phyloP scores from a whole-genome alignment of 2,888 invertebrate species.

The Calliopum simillimum region DNA sequence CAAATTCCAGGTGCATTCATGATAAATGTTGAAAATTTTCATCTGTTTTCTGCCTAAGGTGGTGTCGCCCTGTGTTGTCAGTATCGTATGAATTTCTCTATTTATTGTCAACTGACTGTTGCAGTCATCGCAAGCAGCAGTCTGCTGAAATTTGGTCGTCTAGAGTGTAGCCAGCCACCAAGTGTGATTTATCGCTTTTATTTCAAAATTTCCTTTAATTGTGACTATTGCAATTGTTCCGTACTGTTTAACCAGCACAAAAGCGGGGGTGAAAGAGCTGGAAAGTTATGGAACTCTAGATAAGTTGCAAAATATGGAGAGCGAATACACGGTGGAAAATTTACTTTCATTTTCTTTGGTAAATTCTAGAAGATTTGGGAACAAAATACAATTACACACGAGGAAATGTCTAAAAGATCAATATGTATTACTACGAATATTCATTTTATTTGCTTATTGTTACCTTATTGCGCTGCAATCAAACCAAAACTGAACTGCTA shows the following conservation, averaged over 20 bases:
- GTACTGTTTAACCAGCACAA: slow-evolving; percentile 28
- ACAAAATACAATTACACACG: too few species aligned
- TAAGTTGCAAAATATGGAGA: neutral
- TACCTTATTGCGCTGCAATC: too few species aligned
- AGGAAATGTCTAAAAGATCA: too few species aligned
- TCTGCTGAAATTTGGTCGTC: neutral
- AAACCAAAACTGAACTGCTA: too few species aligned
- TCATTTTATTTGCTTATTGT: too few species aligned
- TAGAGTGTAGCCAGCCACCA: slow-evolving; percentile 20
- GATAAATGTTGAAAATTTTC: neutral
- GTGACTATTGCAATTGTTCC: slow-evolving; percentile 19
- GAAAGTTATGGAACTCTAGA: neutral
- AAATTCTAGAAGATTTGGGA: too few species aligned
- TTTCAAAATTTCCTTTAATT: slow-evolving; percentile 26
- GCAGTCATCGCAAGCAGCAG: neutral
- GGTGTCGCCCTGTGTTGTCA: neutral
- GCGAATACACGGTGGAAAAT: neutral
- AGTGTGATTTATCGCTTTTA: slow-evolving; percentile 28
- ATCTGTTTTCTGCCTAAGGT: slow-evolving; percentile 7
- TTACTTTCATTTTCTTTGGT: too few species aligned
- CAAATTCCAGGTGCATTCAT: slow-evolving; percentile 19
- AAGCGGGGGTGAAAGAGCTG: neutral
- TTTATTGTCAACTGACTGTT: neutral
- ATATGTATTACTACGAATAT: too few species aligned
- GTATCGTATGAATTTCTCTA: neutral